Conservation (phyloP, 2,113 vertebrate genomes). For the Festucalex cinctus region DNA sequence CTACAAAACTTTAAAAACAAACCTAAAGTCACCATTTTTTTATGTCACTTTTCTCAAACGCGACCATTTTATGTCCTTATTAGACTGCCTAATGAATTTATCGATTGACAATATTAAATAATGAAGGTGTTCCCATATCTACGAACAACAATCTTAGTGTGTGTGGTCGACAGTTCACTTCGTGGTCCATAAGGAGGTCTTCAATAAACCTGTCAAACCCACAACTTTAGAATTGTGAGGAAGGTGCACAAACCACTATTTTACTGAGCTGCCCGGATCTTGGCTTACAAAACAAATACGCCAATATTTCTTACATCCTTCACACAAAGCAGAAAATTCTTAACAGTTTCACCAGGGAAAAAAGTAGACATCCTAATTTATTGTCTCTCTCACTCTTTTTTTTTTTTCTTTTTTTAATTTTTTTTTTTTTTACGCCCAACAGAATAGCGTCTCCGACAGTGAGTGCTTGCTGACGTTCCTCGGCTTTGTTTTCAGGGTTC, state of each 20-base stretch:
- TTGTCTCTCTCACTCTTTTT: not conserved
- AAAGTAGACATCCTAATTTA: not conserved
- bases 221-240: too few relatives aligned
- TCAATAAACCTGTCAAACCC: too few relatives aligned
- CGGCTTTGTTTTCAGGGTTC: constrained; percentile 47
- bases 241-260: too few relatives aligned
- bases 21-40: not conserved
- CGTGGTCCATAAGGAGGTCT: too few relatives aligned
- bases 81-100: too few relatives aligned
- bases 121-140: too few relatives aligned
- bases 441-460: not conserved
- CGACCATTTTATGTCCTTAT: too few relatives aligned
- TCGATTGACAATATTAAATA: too few relatives aligned
- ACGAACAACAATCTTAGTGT: too few relatives aligned
- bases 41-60: too few relatives aligned
- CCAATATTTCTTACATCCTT: not conserved
- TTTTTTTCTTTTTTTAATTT: not conserved
- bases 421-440: not conserved
- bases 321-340: not conserved
- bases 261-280: too few relatives aligned
- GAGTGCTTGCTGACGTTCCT: constrained; percentile 31
- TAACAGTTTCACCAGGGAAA: not conserved
- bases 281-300: not conserved
- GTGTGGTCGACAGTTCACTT: too few relatives aligned
- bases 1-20: not conserved